Evolutionary conservation across 2,113 vertebrate genomes (phyloP).

Genomic region (Otus sunia): DNA sequence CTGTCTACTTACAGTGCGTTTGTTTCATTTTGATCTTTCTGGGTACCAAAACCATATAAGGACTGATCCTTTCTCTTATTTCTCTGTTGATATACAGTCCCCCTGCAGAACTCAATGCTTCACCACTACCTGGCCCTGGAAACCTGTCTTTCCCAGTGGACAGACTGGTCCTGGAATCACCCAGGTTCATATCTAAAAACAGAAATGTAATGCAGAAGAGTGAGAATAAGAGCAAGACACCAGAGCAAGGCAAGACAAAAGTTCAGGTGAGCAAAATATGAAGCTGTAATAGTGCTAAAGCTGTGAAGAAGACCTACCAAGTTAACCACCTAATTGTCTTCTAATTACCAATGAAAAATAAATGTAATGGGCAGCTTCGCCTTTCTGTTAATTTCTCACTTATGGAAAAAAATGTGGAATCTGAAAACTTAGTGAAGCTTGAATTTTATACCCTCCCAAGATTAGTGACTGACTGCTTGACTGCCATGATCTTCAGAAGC

Average conservation of each 20-base stretch:
- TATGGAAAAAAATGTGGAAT: background rate
- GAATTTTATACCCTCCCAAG: background rate
- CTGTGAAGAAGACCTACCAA: background rate
- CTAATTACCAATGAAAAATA: background rate
- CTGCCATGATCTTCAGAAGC: background rate
- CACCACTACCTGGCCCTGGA: background rate
- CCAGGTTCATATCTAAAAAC: background rate
- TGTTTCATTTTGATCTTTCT: background rate
- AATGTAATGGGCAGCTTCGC: background rate
- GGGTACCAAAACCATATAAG: background rate
- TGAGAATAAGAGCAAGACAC: background rate
- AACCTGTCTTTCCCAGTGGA: background rate
- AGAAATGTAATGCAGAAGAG: background rate
- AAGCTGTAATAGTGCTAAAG: background rate
- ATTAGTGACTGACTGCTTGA: background rate
- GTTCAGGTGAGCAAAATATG: slow-evolving; percentile 13
- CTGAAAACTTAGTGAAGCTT: background rate
- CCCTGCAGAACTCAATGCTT: background rate
- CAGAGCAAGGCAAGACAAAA: background rate
- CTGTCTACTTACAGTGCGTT: background rate
- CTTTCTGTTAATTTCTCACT: background rate
- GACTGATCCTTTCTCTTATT: background rate
- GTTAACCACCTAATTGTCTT: background rate
- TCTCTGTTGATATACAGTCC: background rate
- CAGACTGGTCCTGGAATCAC: background rate